These are phyloP conservation scores for Montifringilla adamsi DNA, from an alignment of 2,113 vertebrate species.

Conservation along the genomic window DNA sequence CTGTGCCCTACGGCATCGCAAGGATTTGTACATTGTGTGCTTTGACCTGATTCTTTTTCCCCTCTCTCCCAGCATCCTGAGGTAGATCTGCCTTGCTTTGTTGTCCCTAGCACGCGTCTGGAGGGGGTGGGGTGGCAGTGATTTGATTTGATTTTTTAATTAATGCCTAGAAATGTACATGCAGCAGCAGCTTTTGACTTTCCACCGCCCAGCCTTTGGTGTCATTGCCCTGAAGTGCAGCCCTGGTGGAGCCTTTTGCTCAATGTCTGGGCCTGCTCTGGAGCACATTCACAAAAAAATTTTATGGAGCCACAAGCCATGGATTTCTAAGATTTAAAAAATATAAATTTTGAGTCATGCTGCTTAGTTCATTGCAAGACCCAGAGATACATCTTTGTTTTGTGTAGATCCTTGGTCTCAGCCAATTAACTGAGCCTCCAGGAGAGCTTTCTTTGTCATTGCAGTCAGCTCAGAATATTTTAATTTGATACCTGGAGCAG, in stretches of 20 bases:
- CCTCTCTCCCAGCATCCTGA: constrained; percentile 13
- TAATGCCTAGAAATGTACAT: neutral
- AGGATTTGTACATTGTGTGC: constrained; percentile 39
- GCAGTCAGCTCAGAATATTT: neutral
- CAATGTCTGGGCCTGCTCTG: neutral
- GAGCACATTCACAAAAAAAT: neutral
- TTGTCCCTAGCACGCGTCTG: neutral
- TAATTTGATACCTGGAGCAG: neutral
- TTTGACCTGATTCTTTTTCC: constrained; percentile 50
- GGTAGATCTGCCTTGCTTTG: constrained; percentile 15
- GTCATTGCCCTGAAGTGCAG: neutral
- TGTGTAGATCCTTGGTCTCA: neutral
- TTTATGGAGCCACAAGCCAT: neutral
- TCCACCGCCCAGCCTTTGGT: neutral
- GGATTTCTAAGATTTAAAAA: neutral
- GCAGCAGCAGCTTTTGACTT: neutral
- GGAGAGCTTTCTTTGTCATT: neutral
- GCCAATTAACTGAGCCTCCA: neutral
- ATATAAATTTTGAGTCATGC: accelerated
- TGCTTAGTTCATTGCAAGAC: neutral
- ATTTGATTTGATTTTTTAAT: constrained; percentile 34
- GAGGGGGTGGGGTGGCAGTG: neutral
- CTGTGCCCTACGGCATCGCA: constrained; percentile 19
- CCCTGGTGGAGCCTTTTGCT: neutral
- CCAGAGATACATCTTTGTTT: neutral